phyloP scores from a whole-genome alignment of 2,888 invertebrate species.

The Opisthograptis luteolata region DNA sequence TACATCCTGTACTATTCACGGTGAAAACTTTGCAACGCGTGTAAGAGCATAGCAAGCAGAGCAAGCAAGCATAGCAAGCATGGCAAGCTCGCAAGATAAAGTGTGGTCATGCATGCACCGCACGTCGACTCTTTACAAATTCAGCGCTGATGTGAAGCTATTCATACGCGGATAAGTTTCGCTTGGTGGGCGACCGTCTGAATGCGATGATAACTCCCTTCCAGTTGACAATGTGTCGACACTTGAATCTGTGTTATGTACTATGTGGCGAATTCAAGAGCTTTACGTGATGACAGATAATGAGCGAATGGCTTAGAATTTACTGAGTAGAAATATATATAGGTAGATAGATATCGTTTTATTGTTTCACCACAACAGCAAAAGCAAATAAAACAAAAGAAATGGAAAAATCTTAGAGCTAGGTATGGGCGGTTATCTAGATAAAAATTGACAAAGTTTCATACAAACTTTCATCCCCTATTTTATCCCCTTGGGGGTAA shows the following conservation, averaged over 20 bases:
- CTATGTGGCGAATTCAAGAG: conserved; percentile 24
- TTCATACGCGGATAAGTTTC: conserved; percentile 77
- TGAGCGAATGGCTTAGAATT: neutral
- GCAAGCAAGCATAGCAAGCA: conserved; percentile 5
- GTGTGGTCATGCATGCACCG: conserved; percentile 71
- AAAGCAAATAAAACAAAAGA: too few relatives aligned
- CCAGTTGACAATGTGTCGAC: conserved; percentile 66
- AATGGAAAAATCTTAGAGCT: too few relatives aligned
- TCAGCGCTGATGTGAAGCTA: conserved; percentile 74
- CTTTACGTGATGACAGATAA: conserved; percentile 11
- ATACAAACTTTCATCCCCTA: too few relatives aligned
- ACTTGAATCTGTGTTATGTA: conserved; percentile 58
- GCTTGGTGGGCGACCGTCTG: conserved; percentile 65
- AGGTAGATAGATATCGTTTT: too few relatives aligned
- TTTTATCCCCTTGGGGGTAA: too few relatives aligned
- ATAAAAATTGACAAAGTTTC: too few relatives aligned
- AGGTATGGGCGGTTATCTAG: too few relatives aligned
- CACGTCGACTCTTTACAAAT: conserved; percentile 82
- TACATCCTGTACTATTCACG: conserved; percentile 53
- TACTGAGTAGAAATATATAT: neutral
- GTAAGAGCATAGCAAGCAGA: conserved; percentile 46
- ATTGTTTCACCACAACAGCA: too few relatives aligned
- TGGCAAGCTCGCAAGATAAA: conserved; percentile 62
- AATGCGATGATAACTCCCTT: conserved; percentile 70
- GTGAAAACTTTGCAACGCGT: conserved; percentile 58